Conservation (phyloP, 2,113 vertebrate genomes). For the Delphinapterus leucas region DNA sequence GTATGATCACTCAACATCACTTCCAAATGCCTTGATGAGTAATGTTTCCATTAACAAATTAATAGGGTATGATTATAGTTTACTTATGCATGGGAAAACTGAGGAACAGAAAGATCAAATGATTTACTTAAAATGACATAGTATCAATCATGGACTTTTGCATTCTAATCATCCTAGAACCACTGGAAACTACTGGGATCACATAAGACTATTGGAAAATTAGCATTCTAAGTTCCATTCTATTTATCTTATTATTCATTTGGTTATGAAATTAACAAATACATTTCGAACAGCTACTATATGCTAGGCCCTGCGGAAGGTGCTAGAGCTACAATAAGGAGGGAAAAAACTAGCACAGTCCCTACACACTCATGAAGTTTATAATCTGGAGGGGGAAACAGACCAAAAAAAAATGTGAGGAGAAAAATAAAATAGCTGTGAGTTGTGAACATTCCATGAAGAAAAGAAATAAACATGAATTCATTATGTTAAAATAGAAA, state of each 20-base stretch:
- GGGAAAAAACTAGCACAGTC: background rate
- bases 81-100: background rate
- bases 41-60: slow-evolving; percentile 11
- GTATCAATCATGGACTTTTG: background rate
- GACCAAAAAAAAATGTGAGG: background rate
- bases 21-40: slow-evolving; percentile 1
- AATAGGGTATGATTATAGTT: background rate
- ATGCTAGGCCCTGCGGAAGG: background rate
- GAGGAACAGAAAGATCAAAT: slow-evolving; percentile 22
- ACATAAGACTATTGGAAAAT: background rate
- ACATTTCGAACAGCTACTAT: background rate
- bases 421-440: background rate
- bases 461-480: background rate
- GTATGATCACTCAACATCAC: background rate
- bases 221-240: background rate
- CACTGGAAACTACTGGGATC: background rate
- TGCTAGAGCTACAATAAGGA: background rate
- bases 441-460: background rate
- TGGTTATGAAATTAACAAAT: background rate
- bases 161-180: background rate
- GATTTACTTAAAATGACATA: slow-evolving; percentile 25
- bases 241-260: background rate
- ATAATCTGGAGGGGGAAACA: background rate
- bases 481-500: background rate
- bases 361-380: background rate